phyloP scores from a whole-genome alignment of 2,113 vertebrate species.

The Sylvia atricapilla region DNA sequence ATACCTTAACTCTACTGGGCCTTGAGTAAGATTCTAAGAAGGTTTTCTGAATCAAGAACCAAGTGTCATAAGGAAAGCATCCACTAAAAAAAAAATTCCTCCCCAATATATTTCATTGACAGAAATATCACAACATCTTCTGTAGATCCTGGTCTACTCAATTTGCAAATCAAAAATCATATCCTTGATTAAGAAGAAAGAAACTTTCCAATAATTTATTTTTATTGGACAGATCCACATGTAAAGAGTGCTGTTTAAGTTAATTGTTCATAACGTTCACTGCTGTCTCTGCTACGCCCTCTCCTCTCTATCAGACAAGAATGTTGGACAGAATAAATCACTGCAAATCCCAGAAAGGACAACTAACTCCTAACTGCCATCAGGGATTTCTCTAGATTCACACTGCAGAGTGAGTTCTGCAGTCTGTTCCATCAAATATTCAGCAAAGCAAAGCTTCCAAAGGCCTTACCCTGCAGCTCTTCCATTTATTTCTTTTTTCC shows the following conservation, averaged over 20 bases:
- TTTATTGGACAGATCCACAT: neutral
- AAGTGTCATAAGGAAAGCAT: neutral
- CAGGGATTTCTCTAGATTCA: slow-evolving; percentile 16
- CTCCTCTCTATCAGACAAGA: neutral
- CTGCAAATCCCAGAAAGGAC: slow-evolving; percentile 21
- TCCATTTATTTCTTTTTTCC: accelerated
- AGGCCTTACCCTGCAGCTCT: neutral
- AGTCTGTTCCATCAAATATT: slow-evolving; percentile 63
- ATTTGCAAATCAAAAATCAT: neutral
- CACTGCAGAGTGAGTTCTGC: slow-evolving; percentile 39
- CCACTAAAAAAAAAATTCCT: neutral
- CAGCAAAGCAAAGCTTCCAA: slow-evolving; percentile 37
- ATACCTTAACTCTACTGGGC: neutral
- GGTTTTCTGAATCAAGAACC: neutral
- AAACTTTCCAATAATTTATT: neutral
- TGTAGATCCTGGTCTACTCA: neutral
- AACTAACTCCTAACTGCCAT: neutral
- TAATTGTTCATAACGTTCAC: neutral
- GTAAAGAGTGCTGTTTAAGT: neutral
- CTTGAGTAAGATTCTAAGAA: neutral
- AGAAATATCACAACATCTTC: neutral
- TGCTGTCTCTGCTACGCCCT: neutral
- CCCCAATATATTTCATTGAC: neutral
- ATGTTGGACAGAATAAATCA: neutral
- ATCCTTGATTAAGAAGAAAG: neutral